Base-by-base conservation (phyloP, 1,140 invertebrate genomes). In the Pectinophora gossypiella region DNA sequence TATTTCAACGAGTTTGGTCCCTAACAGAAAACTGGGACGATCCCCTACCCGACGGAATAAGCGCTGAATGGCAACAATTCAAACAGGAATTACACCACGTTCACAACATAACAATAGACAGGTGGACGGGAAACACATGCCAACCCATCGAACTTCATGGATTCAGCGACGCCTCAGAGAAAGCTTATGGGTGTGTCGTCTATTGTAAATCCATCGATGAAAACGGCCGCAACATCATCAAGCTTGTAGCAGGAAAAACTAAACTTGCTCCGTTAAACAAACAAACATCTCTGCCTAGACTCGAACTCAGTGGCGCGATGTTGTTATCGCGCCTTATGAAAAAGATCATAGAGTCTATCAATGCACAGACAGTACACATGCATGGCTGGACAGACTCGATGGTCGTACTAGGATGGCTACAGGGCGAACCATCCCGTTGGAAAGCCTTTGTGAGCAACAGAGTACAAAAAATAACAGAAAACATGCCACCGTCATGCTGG, bases 1-100 rank as follows among this genome's bases (percentile, higher is more conserved):
- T 88, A 1, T 61, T 88, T 43, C 85, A 89, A 71, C 44, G 61
- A 20, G n/a, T 86, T 0, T 85, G 82, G 79, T 19, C 57, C 12
- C 9, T 5, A 1, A 20, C 51, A 10, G 22, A 23, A 0, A n/a
- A n/a, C 3, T 65, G 55, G 63, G 63, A 61, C 42, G 57, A 64
- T 3, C 10, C 16, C 9, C 4, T 65, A 43, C 46, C 54, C 0
- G 2, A 13, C 0, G 20, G 49, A 13, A 54, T 55, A 1, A n/a
- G 19, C 21, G 18, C 27, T 16, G 49, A 59, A 42, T 62, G 59
- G 56, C 18, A 7, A 12, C 18, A 51, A 47, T 36, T 55, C 0
- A 10, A 18, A 35, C 10, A 40, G 0, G 50, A 56, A n/a, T 13
- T 64, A 12, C 3, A 7, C 4, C 7, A 10, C 13, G 13, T 38